Conservation (phyloP, 2,888 invertebrate genomes). For the Therioaphis trifolii region DNA sequence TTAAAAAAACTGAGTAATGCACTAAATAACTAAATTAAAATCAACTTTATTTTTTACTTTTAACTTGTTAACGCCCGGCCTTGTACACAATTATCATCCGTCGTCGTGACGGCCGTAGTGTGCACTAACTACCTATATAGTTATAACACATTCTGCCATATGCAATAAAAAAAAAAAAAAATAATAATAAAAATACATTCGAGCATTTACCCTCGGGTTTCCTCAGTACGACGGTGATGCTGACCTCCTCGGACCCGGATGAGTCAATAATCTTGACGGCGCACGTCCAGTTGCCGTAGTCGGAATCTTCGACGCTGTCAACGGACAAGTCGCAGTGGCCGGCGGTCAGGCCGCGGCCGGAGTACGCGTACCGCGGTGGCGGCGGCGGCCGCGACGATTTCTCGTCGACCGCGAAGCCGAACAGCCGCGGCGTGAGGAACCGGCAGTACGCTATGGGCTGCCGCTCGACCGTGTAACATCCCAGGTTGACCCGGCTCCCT, state of each 20-base stretch:
- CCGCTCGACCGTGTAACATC: constrained; percentile 45
- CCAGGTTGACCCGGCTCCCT: constrained; percentile 32
- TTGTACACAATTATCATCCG: too few relatives aligned
- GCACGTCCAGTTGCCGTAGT: constrained; percentile 93
- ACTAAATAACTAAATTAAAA: too few relatives aligned
- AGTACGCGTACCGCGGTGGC: constrained; percentile 34
- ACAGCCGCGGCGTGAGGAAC: constrained; percentile 41
- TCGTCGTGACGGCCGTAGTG: too few relatives aligned
- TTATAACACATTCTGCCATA: too few relatives aligned
- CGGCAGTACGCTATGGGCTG: constrained; percentile 53
- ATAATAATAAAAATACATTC: too few relatives aligned
- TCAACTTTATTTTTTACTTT: too few relatives aligned
- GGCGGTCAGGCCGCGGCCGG: constrained; percentile 45
- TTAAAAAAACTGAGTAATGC: too few relatives aligned
- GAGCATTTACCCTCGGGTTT: constrained; percentile 48
- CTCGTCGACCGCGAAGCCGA: constrained; percentile 54
- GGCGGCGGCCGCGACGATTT: background rate
- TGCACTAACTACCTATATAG: too few relatives aligned
- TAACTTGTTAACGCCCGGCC: too few relatives aligned
- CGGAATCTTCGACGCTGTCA: constrained; percentile 82
- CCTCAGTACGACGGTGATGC: constrained; percentile 32
- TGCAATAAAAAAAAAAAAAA: too few relatives aligned
- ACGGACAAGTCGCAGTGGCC: constrained; percentile 84
- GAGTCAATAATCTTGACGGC: constrained; percentile 89
- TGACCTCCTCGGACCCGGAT: constrained; percentile 69